Evolutionary conservation across 2,888 invertebrate species (phyloP).

Genomic region (Capitulum mitella): DNA sequence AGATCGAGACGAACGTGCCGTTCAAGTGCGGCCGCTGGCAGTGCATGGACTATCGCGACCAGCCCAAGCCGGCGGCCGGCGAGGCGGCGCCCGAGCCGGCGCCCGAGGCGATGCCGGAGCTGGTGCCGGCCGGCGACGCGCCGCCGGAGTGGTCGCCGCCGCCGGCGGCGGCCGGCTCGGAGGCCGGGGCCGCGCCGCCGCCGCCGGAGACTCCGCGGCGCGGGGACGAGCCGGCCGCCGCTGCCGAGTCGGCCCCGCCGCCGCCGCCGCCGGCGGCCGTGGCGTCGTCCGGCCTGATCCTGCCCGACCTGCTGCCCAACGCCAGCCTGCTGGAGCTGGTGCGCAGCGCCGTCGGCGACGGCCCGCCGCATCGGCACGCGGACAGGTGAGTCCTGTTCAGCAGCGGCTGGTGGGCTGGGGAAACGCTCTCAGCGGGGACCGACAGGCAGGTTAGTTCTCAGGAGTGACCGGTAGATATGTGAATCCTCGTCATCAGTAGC

Average conservation of each 20-base stretch:
- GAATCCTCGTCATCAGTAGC: too few species aligned
- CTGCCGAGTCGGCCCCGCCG: not conserved
- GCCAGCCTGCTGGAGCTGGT: not conserved
- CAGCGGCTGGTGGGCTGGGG: too few species aligned
- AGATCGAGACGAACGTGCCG: constrained; percentile 88
- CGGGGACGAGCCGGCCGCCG: too few species aligned
- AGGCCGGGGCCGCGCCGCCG: too few species aligned
- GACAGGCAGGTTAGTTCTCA: too few species aligned
- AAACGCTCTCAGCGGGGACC: too few species aligned
- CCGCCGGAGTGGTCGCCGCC: not conserved
- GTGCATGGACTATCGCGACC: constrained; percentile 89
- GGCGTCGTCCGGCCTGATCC: not conserved
- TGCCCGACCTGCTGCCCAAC: not conserved
- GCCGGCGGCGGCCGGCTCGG: too few species aligned
- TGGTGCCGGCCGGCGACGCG: too few species aligned
- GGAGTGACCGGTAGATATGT: too few species aligned
- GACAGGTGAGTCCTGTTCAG: constrained; percentile 5
- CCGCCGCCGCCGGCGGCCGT: not conserved
- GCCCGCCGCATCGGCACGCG: not conserved
- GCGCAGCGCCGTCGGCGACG: not conserved
- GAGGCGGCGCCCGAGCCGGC: not conserved
- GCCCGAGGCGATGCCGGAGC: too few species aligned
- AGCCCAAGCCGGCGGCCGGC: constrained; percentile 47
- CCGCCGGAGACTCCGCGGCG: not conserved
- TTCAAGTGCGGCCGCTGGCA: constrained; percentile 87